phyloP scores from a whole-genome alignment of 2,888 invertebrate genomes.

The Eulithis testata region DNA sequence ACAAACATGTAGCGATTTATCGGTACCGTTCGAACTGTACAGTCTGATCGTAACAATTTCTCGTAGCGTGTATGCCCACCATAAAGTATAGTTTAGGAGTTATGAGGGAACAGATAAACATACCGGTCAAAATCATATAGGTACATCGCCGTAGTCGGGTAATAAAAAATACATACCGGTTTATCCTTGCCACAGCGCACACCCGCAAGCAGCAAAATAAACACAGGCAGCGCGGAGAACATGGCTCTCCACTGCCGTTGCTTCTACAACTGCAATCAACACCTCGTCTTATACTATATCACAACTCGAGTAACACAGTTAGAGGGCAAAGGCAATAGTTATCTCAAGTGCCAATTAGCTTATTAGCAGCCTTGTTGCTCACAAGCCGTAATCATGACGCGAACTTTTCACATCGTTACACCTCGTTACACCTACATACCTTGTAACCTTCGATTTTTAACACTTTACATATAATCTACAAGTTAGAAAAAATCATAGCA shows the following conservation, averaged over 20 bases:
- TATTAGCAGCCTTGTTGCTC: slow-evolving; percentile 57
- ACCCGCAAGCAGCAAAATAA: slow-evolving; percentile 55
- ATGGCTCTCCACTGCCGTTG: slow-evolving; percentile 60
- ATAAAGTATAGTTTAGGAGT: too few relatives aligned
- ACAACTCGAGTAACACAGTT: slow-evolving; percentile 49
- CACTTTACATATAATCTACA: too few relatives aligned
- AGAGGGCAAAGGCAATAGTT: slow-evolving; percentile 46
- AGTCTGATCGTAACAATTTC: too few relatives aligned
- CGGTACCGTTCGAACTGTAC: too few relatives aligned
- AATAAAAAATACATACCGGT: slow-evolving; percentile 60
- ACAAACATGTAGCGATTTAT: too few relatives aligned
- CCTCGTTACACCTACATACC: too few relatives aligned
- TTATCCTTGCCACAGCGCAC: slow-evolving; percentile 63
- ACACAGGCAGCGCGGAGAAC: slow-evolving; percentile 59
- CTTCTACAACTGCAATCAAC: slow-evolving; percentile 39
- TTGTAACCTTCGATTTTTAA: too few relatives aligned
- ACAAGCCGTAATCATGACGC: slow-evolving; percentile 67
- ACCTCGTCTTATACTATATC: slow-evolving; percentile 23
- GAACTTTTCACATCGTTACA: slow-evolving; percentile 53
- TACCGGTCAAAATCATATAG: too few relatives aligned
- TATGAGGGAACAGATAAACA: background rate
- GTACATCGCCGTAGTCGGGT: too few relatives aligned
- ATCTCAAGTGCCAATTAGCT: slow-evolving; percentile 63
- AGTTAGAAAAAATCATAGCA: too few relatives aligned
- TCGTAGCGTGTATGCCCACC: too few relatives aligned